Conservation (phyloP, 2,113 vertebrate genomes). For the Crotalus helleri region DNA sequence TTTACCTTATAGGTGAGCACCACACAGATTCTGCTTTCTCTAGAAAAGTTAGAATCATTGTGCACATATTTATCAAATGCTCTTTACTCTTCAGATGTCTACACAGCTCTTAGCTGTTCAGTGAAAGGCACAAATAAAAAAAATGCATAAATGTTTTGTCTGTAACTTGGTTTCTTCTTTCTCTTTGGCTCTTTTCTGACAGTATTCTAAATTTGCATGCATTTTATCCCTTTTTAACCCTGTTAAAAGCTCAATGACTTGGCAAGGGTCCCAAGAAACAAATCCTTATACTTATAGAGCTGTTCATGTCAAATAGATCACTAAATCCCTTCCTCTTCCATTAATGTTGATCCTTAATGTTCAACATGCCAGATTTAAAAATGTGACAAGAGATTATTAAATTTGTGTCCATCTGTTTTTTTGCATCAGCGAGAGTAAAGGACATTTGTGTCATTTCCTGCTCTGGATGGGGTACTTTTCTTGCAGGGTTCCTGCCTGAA, state of each 20-base stretch:
- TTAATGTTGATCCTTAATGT: background rate
- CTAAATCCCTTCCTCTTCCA: background rate
- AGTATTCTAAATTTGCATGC: background rate
- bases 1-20: background rate
- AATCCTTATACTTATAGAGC: background rate
- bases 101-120: background rate
- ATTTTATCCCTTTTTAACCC: background rate
- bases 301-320: background rate
- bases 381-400: background rate
- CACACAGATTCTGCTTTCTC: background rate
- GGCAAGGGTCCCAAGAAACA: background rate
- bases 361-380: background rate
- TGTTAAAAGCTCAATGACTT: background rate
- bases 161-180: background rate
- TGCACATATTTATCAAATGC: background rate
- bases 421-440: background rate
- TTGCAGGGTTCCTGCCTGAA: too few species aligned
- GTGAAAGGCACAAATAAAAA: background rate
- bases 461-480: too few species aligned
- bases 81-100: background rate
- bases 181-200: background rate
- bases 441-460: background rate
- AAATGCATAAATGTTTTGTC: background rate
- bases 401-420: background rate
- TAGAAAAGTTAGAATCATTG: background rate